phyloP scores from a whole-genome alignment of 2,113 vertebrate genomes.

The Neotoma lepida region DNA sequence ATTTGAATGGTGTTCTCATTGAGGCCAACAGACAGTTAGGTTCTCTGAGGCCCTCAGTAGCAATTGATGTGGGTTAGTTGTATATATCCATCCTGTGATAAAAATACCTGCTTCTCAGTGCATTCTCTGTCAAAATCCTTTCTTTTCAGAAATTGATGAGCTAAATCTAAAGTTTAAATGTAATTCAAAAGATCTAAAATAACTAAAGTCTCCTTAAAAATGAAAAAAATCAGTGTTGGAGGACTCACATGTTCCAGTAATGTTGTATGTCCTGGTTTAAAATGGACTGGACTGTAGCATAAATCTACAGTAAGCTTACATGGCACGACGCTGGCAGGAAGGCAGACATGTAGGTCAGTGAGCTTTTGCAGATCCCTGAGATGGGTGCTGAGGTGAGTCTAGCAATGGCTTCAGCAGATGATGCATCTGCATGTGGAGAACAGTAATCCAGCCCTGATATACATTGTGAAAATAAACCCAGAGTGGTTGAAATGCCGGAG shows the following conservation, averaged over 20 bases:
- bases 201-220: slow-evolving; percentile 3
- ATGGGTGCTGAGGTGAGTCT: background rate
- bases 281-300: background rate
- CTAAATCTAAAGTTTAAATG: slow-evolving; percentile 12
- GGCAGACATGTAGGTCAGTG: background rate
- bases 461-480: background rate
- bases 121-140: background rate
- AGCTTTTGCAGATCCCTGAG: background rate
- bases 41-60: background rate
- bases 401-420: background rate
- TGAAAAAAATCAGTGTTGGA: slow-evolving; percentile 1
- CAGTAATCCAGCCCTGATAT: background rate
- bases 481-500: background rate
- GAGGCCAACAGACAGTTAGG: background rate
- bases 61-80: background rate
- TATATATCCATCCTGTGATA: background rate
- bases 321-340: background rate
- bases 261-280: background rate
- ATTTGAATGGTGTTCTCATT: background rate
- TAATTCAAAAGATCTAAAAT: background rate
- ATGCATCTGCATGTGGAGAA: background rate
- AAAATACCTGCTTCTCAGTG: background rate
- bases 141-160: background rate
- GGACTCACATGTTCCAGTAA: background rate
- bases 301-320: background rate